Conservation (phyloP, 2,888 invertebrate species). For the Chydorus sphaericus region DNA sequence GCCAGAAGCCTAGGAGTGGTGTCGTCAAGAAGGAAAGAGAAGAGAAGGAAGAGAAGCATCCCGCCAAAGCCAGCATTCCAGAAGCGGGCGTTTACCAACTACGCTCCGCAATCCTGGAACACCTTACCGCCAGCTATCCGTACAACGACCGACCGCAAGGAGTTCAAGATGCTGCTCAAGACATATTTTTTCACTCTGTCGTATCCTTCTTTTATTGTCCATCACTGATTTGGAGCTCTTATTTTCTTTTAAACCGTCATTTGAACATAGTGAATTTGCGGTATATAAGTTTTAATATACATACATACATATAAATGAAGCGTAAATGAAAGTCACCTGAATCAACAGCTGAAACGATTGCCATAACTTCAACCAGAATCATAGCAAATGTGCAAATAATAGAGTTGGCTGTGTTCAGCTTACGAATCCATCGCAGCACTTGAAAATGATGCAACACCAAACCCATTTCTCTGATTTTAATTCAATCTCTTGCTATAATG, state of each 20-base stretch:
- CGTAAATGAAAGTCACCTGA: too few species aligned
- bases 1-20: background rate
- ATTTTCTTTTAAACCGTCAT: background rate
- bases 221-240: background rate
- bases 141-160: background rate
- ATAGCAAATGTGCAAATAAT: too few species aligned
- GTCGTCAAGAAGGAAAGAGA: background rate
- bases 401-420: too few species aligned
- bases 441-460: too few species aligned
- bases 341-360: too few species aligned
- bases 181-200: background rate
- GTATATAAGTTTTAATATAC: too few species aligned
- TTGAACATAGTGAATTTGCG: slow-evolving; percentile 1
- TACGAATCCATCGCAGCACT: too few species aligned
- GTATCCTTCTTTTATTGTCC: background rate
- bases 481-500: too few species aligned
- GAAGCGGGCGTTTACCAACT: background rate
- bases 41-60: background rate
- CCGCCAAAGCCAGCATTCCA: background rate
- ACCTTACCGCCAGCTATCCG: background rate
- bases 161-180: background rate
- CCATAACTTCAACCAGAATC: too few species aligned
- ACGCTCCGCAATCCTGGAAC: background rate
- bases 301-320: too few species aligned
- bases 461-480: too few species aligned